phyloP scores from a whole-genome alignment of 30 jellyfish, hydroid and myxozoan genomes.

The Chrysaora quinquecirrha region DNA sequence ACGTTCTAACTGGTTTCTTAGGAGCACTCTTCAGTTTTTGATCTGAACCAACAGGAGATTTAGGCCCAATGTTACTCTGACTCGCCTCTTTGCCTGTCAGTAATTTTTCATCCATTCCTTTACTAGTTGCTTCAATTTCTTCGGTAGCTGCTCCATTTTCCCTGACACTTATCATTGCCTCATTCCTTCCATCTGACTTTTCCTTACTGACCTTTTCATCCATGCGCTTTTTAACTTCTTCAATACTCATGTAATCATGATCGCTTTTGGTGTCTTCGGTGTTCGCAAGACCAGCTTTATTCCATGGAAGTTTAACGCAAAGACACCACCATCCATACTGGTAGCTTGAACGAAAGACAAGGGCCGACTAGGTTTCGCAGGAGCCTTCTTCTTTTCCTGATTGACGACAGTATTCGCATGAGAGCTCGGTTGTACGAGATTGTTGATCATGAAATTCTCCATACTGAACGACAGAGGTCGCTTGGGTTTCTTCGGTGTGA shows the following conservation, averaged over 20 bases:
- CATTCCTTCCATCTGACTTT: too few relatives aligned
- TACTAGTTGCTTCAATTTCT: conserved; percentile 6
- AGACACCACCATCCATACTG: conserved; percentile 10
- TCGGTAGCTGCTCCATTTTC: too few relatives aligned
- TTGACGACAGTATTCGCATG: not conserved
- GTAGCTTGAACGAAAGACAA: conserved; percentile 10
- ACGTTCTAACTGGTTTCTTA: conserved; percentile 57
- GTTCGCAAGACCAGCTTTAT: too few relatives aligned
- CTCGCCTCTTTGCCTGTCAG: too few relatives aligned
- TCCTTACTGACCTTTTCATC: too few relatives aligned
- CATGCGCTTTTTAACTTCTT: too few relatives aligned
- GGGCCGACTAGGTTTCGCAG: conserved; percentile 49
- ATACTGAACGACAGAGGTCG: conserved; percentile 59
- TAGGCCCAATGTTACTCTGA: not conserved
- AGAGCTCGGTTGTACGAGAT: not conserved
- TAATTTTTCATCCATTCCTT: conserved; percentile 4
- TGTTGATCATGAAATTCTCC: conserved; percentile 39
- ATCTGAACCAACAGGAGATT: not conserved
- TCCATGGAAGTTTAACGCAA: not conserved
- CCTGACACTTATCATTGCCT: not conserved
- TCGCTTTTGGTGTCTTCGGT: too few relatives aligned
- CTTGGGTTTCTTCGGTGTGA: conserved; percentile 64
- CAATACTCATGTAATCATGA: too few relatives aligned
- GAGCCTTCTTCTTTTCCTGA: conserved; percentile 15
- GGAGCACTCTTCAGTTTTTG: conserved; percentile 24